A percentile compares a stretch with the other conserved stretches of the same genome.
Conservation (phyloP, 2,888 invertebrate genomes). For the Microctonus brassicae region DNA sequence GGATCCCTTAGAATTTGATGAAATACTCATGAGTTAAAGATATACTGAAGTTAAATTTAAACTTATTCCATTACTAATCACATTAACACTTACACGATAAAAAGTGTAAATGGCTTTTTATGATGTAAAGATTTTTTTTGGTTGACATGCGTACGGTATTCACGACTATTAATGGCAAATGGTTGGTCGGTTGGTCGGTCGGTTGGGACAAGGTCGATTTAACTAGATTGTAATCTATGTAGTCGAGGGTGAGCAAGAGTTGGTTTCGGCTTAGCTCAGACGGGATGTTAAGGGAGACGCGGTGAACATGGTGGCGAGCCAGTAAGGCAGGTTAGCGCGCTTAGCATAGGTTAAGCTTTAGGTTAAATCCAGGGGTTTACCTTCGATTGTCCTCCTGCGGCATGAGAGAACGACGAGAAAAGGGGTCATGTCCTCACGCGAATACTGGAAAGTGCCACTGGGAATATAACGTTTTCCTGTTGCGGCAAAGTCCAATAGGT, state of each 20-base stretch:
- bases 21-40: too few relatives aligned
- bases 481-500: neutral
- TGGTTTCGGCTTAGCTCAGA: constrained; percentile 8
- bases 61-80: too few relatives aligned
- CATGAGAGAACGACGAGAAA: constrained; percentile 45
- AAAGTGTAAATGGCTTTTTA: too few relatives aligned
- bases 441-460: neutral
- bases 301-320: constrained; percentile 49
- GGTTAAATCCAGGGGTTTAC: constrained; percentile 62
- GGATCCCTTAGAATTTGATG: too few relatives aligned
- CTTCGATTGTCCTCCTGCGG: constrained; percentile 60
- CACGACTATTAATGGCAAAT: constrained; percentile 52
- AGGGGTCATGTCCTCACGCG: constrained; percentile 11
- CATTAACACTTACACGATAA: too few relatives aligned
- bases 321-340: constrained; percentile 61
- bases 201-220: constrained; percentile 58
- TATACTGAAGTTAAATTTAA: too few relatives aligned
- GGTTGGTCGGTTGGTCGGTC: neutral
- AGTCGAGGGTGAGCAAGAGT: constrained; percentile 10
- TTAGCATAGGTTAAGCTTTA: constrained; percentile 65
- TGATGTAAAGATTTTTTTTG: neutral
- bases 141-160: constrained; percentile 35
- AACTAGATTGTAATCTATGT: constrained; percentile 64
- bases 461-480: neutral
- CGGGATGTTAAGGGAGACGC: constrained; percentile 8